phyloP scores from a whole-genome alignment of 2,113 vertebrate species.

The Lathamus discolor region DNA sequence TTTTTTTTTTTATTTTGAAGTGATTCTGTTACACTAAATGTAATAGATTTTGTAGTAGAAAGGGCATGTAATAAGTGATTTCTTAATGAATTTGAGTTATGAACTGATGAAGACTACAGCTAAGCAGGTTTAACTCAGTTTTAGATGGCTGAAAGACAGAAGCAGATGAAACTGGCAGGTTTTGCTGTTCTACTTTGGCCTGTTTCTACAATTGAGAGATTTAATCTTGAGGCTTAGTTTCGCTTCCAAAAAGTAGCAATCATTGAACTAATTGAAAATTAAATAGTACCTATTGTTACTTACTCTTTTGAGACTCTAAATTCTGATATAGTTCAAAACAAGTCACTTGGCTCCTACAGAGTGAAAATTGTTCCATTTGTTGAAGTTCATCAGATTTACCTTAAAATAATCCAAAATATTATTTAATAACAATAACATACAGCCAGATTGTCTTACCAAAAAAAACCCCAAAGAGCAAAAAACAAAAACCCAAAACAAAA shows the following conservation, averaged over 20 bases:
- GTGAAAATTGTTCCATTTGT: not conserved
- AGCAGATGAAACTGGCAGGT: not conserved
- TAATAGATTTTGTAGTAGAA: not conserved
- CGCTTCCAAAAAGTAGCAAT: not conserved
- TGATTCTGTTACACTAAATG: not conserved
- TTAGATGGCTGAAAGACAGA: not conserved
- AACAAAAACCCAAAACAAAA: too few species aligned
- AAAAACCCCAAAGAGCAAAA: too few species aligned
- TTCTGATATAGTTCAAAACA: not conserved
- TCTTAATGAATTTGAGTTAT: not conserved
- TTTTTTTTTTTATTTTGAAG: not conserved
- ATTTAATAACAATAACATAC: not conserved
- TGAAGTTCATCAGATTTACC: not conserved
- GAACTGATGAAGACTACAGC: not conserved
- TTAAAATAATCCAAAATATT: not conserved
- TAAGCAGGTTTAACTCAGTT: not conserved
- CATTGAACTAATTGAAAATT: not conserved
- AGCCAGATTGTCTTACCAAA: not conserved
- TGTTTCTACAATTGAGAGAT: not conserved
- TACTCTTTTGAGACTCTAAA: not conserved
- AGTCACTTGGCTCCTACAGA: not conserved
- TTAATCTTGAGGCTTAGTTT: not conserved
- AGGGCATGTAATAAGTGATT: not conserved
- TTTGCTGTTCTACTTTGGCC: not conserved
- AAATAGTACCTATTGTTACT: not conserved